These are phyloP conservation scores for Scaeva pyrastri DNA, from an alignment of 2,888 invertebrate genomes.

Conservation along the genomic window DNA sequence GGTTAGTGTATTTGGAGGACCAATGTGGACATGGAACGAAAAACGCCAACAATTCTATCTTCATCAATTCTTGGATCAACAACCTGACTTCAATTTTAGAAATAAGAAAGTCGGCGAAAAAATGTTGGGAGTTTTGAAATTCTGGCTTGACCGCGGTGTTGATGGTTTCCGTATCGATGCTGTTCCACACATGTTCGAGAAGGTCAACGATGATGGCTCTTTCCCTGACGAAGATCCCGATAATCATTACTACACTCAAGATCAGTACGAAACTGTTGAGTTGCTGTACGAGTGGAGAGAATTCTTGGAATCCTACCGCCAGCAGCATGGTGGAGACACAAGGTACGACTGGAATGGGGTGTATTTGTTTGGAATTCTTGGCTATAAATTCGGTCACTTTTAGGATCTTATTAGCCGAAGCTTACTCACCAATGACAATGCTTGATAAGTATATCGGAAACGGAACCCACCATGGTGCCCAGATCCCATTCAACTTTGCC, in stretches of 20 bases:
- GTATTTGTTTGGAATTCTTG: neutral
- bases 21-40: conserved; percentile 89
- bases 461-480: conserved; percentile 84
- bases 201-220: conserved; percentile 78
- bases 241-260: conserved; percentile 87
- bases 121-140: conserved; percentile 87
- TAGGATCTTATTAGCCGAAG: conserved; percentile 77
- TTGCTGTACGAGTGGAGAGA: conserved; percentile 86
- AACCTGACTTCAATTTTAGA: conserved; percentile 92
- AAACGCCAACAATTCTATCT: conserved; percentile 88
- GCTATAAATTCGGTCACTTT: neutral
- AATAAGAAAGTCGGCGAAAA: conserved; percentile 88
- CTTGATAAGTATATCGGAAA: conserved; percentile 86
- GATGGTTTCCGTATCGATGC: conserved; percentile 91
- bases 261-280: conserved; percentile 86
- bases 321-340: conserved; percentile 79
- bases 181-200: conserved; percentile 86
- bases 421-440: conserved; percentile 85
- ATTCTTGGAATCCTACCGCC: conserved; percentile 84
- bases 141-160: conserved; percentile 90
- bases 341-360: conserved; percentile 77
- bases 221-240: conserved; percentile 85
- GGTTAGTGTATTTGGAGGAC: conserved; percentile 86
- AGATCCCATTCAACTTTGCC: conserved; percentile 88
- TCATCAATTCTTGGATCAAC: conserved; percentile 87